Evolutionary conservation across 2,113 vertebrate species (phyloP).

Genomic region (Syngnathus scovelli): DNA sequence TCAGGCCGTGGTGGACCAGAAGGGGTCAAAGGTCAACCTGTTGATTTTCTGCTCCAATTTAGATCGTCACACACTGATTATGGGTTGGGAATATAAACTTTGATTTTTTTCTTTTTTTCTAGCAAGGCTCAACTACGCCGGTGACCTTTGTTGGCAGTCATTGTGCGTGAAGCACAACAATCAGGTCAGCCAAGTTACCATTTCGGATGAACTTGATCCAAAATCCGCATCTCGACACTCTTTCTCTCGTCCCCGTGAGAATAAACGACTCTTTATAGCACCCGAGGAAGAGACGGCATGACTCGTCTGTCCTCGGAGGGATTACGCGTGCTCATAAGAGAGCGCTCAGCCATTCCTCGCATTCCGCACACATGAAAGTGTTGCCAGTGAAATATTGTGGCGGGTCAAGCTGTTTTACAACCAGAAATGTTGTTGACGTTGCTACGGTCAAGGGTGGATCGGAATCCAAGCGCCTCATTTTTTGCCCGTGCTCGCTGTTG

Average conservation of each 20-base stretch:
- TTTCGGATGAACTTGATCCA: constrained; percentile 27
- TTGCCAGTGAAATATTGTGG: not conserved
- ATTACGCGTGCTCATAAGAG: constrained; percentile 32
- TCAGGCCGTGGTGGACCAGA: constrained; percentile 17
- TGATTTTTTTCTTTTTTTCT: constrained; percentile 11
- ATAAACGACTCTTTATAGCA: constrained; percentile 32
- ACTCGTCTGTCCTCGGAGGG: constrained; percentile 16
- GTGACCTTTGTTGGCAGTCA: constrained; percentile 8
- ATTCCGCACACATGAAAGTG: constrained; percentile 22
- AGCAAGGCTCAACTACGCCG: constrained; percentile 4
- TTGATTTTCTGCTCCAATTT: constrained; percentile 51
- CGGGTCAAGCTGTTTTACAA: not conserved
- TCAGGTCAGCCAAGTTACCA: constrained; percentile 6
- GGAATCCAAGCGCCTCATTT: not conserved
- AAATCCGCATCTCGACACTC: not conserved
- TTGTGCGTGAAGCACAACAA: constrained; percentile 19
- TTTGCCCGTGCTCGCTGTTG: not conserved
- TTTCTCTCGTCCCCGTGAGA: not conserved
- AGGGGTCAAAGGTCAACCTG: constrained; percentile 46
- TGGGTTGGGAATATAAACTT: not conserved
- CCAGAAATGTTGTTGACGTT: not conserved
- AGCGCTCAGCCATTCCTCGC: constrained; percentile 40
- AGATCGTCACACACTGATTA: constrained; percentile 24
- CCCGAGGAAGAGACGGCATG: constrained; percentile 16
- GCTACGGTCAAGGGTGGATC: not conserved